A percentile compares a stretch with the other conserved stretches of the same genome.
phyloP scores from a whole-genome alignment of 2,888 invertebrate genomes.

The Cosmia pyralina region DNA sequence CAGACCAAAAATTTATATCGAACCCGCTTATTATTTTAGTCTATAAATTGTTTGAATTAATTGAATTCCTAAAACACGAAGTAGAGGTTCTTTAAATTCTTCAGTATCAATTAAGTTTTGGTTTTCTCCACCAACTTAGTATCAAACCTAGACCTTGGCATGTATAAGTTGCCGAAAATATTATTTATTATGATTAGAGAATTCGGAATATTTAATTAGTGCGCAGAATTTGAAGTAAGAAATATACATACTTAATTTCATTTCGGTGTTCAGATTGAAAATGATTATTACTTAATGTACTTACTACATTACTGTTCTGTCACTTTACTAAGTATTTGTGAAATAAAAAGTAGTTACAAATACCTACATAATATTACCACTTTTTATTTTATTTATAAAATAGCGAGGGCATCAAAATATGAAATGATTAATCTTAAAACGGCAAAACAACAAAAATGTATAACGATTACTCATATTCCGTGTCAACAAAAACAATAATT shows the following conservation, averaged over 20 bases:
- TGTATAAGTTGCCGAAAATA: slow-evolving; percentile 15
- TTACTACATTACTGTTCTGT: background rate
- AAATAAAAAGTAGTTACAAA: too few species aligned
- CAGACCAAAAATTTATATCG: slow-evolving; percentile 42
- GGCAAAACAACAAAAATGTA: background rate
- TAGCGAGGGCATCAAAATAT: background rate
- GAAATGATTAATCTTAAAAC: background rate
- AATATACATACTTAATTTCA: background rate
- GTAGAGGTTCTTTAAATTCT: slow-evolving; percentile 53
- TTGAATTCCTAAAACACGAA: slow-evolving; percentile 53
- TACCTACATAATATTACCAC: background rate
- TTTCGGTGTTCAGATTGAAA: background rate
- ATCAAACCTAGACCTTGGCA: slow-evolving; percentile 27
- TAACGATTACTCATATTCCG: background rate
- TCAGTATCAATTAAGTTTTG: slow-evolving; percentile 54
- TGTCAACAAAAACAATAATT: slow-evolving; percentile 22
- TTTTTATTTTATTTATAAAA: background rate
- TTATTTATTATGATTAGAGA: slow-evolving; percentile 10
- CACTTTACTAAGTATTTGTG: background rate
- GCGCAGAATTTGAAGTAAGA: background rate
- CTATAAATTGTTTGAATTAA: slow-evolving; percentile 42
- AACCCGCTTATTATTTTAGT: slow-evolving; percentile 54
- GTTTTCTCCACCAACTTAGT: slow-evolving; percentile 42
- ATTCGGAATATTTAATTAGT: background rate
- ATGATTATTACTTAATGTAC: background rate